Percentiles rank a stretch among this genome's conserved stretches.
Evolutionary conservation across 2,888 invertebrate genomes (phyloP).

Genomic region (Drosophila flavopinicola): DNA sequence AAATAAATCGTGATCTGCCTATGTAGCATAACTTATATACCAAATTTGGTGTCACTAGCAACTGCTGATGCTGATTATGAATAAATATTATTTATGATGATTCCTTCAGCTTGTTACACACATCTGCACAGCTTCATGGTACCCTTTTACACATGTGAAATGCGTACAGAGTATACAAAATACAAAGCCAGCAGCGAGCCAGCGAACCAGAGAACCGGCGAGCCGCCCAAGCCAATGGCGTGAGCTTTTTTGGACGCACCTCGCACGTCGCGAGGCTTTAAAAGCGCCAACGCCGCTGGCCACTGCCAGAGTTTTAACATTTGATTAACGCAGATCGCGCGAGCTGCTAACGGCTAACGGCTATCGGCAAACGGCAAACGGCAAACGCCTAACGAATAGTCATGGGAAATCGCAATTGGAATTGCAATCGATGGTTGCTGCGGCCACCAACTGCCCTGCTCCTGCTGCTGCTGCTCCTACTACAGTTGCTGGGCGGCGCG

Average conservation of each 20-base stretch:
- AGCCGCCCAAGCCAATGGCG: slow-evolving; percentile 50
- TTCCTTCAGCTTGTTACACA: too few species aligned
- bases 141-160: too few species aligned
- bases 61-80: too few species aligned
- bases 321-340: slow-evolving; percentile 65
- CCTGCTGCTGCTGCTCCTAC: slow-evolving; percentile 81
- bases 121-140: too few species aligned
- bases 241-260: slow-evolving; percentile 46
- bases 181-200: slow-evolving; percentile 24
- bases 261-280: slow-evolving; percentile 60
- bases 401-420: slow-evolving; percentile 40
- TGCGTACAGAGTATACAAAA: too few species aligned
- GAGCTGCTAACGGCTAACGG: slow-evolving; percentile 23
- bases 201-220: too few species aligned
- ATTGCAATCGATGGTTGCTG: slow-evolving; percentile 11
- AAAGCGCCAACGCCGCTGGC: slow-evolving; percentile 65
- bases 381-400: slow-evolving; percentile 5
- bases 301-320: slow-evolving; percentile 67
- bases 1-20: too few species aligned
- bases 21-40: too few species aligned
- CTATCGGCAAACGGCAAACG: slow-evolving; percentile 43
- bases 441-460: slow-evolving; percentile 37
- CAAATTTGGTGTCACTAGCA: too few species aligned
- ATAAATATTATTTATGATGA: too few species aligned
- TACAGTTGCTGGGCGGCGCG: slow-evolving; percentile 71